Conservation (phyloP, 2,888 invertebrate species). For the Caradrina kadenii region DNA sequence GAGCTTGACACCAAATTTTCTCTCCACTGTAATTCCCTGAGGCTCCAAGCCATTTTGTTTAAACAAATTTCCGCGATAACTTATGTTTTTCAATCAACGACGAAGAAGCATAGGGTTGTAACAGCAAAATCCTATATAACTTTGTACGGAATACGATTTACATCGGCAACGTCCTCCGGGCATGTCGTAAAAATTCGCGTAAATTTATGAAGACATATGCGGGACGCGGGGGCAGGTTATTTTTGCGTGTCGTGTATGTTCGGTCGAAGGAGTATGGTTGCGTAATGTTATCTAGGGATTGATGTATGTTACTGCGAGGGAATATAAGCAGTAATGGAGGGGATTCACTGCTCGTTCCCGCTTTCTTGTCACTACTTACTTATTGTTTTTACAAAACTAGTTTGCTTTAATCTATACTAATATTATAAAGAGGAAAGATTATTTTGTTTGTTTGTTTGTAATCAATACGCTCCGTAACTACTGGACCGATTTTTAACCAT, state of each 20-base stretch:
- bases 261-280: constrained; percentile 5
- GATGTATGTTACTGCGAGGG: constrained; percentile 15
- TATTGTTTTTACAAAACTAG: neutral
- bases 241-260: constrained; percentile 38
- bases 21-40: constrained; percentile 25
- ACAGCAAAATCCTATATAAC: constrained; percentile 62
- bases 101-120: constrained; percentile 39
- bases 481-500: too few species aligned
- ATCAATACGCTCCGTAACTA: too few species aligned
- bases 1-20: constrained; percentile 47
- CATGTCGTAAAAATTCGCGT: constrained; percentile 56
- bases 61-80: constrained; percentile 34
- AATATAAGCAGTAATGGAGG: constrained; percentile 1
- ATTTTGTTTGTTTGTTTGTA: too few species aligned
- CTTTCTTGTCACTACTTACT: neutral
- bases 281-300: constrained; percentile 22
- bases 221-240: constrained; percentile 34
- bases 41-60: constrained; percentile 39
- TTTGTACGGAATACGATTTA: constrained; percentile 54
- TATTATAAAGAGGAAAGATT: too few species aligned
- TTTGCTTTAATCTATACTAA: too few species aligned
- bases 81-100: constrained; percentile 59
- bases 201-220: constrained; percentile 62
- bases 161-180: constrained; percentile 44
- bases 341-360: constrained; percentile 8